Conservation (phyloP, 2,113 vertebrate genomes). For the Anthoscopus minutus region DNA sequence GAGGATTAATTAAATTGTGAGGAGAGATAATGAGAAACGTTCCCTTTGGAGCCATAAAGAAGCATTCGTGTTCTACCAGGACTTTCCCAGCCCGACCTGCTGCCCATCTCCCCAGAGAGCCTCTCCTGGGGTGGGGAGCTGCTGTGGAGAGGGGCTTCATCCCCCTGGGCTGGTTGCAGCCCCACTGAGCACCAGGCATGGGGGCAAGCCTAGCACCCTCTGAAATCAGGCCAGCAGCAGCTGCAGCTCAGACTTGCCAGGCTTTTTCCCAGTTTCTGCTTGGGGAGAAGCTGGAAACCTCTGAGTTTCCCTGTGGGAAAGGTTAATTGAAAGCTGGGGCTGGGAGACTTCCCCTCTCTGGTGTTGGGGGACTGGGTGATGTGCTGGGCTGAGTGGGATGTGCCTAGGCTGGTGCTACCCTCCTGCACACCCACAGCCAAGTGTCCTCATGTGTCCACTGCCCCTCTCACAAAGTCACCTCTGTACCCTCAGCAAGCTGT, state of each 20-base stretch:
- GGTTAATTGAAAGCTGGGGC: not conserved
- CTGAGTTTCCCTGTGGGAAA: not conserved
- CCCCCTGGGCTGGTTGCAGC: not conserved
- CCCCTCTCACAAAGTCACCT: not conserved
- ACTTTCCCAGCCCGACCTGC: not conserved
- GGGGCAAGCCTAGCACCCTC: not conserved
- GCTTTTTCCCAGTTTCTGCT: not conserved
- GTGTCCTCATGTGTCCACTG: accelerated
- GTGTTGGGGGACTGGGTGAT: accelerated
- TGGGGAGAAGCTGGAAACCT: not conserved
- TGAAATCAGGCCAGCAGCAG: not conserved
- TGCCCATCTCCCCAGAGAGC: not conserved
- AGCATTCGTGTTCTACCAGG: not conserved
- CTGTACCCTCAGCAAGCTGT: not conserved
- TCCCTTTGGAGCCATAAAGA: constrained; percentile 50
- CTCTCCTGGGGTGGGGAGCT: not conserved
- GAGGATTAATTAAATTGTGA: constrained; percentile 72
- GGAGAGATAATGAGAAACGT: constrained; percentile 62
- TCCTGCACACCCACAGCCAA: accelerated
- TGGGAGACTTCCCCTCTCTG: not conserved
- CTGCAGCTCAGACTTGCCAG: not conserved
- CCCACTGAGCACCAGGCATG: accelerated
- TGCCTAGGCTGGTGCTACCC: not conserved
- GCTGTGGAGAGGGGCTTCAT: accelerated
- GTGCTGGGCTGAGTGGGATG: not conserved